These are phyloP conservation scores for Pollenia angustigena DNA, from an alignment of 2,888 invertebrate species.

Conservation along the genomic window DNA sequence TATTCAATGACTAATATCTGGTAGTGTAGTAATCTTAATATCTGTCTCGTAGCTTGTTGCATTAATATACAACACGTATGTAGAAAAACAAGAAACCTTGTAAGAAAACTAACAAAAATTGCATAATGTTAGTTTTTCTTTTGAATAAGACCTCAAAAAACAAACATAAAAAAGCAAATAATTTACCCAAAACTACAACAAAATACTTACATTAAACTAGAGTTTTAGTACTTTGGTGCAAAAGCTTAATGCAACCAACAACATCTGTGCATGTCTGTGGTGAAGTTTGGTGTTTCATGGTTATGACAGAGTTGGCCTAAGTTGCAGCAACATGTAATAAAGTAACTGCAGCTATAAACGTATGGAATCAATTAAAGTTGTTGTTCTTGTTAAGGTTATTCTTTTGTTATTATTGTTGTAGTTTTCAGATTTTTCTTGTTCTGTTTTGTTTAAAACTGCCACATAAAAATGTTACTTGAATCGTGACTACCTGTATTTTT, in stretches of 20 bases:
- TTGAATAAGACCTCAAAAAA: conserved; percentile 11
- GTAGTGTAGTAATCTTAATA: not conserved
- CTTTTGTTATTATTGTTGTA: not conserved
- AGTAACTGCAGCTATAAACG: conserved; percentile 27
- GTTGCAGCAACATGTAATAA: conserved; percentile 50
- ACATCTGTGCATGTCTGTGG: conserved; percentile 20
- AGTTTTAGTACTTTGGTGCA: conserved; percentile 11
- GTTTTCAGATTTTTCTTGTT: not conserved
- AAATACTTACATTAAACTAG: conserved; percentile 14
- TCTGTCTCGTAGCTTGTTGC: conserved; percentile 13
- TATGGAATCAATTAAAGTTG: conserved; percentile 55
- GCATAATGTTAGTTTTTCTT: conserved; percentile 46
- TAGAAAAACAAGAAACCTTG: conserved; percentile 50
- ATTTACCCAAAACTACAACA: conserved; percentile 3
- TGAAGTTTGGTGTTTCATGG: conserved; percentile 51
- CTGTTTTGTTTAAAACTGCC: conserved; percentile 53
- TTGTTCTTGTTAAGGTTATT: conserved; percentile 31
- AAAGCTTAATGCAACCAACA: not conserved
- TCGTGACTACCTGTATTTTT: conserved; percentile 73
- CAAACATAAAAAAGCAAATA: conserved; percentile 1
- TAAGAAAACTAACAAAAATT: conserved; percentile 47
- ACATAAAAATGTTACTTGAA: conserved; percentile 67
- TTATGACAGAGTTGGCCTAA: conserved; percentile 62
- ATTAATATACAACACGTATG: conserved; percentile 32
- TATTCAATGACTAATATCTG: conserved; percentile 59